Conservation (phyloP, 2,113 vertebrate species). For the Salvelinus fontinalis region DNA sequence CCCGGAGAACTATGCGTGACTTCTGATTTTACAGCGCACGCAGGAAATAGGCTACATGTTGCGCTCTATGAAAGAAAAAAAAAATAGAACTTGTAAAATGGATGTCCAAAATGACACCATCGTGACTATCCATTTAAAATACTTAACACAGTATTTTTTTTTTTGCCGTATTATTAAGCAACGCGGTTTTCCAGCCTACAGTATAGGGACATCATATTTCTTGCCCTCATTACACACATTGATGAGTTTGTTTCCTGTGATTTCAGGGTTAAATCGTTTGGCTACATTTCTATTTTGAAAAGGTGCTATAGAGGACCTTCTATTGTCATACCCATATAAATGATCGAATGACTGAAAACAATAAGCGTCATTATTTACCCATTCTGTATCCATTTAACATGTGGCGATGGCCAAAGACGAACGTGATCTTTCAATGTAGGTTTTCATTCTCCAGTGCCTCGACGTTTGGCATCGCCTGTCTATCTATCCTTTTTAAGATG, state of each 20-base stretch:
- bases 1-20: slow-evolving; percentile 3
- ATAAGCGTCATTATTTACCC: slow-evolving; percentile 2
- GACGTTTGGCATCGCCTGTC: neutral
- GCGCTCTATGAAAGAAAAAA: slow-evolving; percentile 38
- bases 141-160: neutral
- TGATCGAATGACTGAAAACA: neutral
- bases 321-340: neutral
- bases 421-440: neutral
- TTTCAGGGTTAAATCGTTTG: neutral
- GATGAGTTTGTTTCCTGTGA: neutral
- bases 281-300: neutral
- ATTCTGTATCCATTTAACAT: neutral
- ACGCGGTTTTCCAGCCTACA: slow-evolving; percentile 2
- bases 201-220: neutral
- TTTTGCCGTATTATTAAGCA: neutral
- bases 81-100: slow-evolving; percentile 1
- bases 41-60: slow-evolving; percentile 62
- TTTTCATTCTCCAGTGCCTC: neutral
- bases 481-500: neutral
- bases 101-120: neutral
- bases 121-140: neutral
- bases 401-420: neutral
- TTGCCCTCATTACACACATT: neutral
- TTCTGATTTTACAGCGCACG: neutral
- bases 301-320: neutral